These are phyloP conservation scores for Neoitamus cyanurus DNA, from an alignment of 2,888 invertebrate genomes.

Conservation along the genomic window DNA sequence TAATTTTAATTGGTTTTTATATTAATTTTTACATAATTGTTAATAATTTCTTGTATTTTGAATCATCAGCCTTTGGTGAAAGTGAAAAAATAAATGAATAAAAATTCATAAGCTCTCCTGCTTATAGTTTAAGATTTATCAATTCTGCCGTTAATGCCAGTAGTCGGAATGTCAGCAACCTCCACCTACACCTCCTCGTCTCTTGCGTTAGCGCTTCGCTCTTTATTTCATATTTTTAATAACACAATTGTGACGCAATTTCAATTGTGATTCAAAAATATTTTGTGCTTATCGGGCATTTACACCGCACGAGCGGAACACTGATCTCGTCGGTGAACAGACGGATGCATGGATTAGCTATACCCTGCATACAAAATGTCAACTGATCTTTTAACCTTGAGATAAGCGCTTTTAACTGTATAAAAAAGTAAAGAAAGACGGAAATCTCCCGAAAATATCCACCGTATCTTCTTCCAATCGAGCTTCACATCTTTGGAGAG, in stretches of 20 bases:
- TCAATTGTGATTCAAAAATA: background rate
- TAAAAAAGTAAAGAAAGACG: background rate
- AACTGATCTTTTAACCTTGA: constrained; percentile 5
- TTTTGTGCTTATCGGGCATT: background rate
- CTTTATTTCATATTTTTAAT: background rate
- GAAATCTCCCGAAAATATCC: background rate
- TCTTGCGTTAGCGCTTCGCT: background rate
- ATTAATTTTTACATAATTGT: no score
- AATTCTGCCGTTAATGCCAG: background rate
- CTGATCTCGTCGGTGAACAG: background rate
- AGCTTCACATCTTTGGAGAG: background rate
- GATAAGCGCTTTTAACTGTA: background rate
- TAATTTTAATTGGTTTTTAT: no score
- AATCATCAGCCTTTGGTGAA: no score
- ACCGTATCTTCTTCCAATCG: background rate
- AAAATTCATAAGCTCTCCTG: background rate
- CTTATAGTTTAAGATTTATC: background rate
- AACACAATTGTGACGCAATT: background rate
- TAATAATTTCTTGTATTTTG: no score
- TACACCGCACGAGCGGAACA: background rate
- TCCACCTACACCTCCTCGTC: background rate
- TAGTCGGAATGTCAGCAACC: background rate
- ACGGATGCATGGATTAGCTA: background rate
- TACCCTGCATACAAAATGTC: background rate
- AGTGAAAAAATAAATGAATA: no score